Evolutionary conservation across 1,140 invertebrate genomes (phyloP).

Genomic region (Pogonognathellus flavescens): DNA sequence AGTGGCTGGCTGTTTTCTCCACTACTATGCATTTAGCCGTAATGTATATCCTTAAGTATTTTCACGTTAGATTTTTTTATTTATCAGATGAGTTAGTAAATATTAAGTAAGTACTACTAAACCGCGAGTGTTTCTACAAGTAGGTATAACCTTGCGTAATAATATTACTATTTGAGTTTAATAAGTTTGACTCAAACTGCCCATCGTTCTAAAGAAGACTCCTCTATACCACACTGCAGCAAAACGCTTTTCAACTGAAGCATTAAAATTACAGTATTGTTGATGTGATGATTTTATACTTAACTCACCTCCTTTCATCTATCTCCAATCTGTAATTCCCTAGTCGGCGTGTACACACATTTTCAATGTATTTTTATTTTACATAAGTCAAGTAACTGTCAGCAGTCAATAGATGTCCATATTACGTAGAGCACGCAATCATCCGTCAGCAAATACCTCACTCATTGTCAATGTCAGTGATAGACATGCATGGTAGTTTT

Average conservation of each 20-base stretch:
- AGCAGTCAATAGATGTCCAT: not conserved
- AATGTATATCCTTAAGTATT: too few relatives aligned
- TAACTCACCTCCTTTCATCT: not conserved
- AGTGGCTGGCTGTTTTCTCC: not conserved
- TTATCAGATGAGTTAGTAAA: not conserved
- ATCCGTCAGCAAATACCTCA: too few relatives aligned
- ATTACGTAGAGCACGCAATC: not conserved
- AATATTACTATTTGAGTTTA: too few relatives aligned
- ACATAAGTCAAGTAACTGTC: not conserved
- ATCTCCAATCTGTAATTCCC: not conserved
- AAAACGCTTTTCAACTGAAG: too few relatives aligned
- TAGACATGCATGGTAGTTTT: too few relatives aligned
- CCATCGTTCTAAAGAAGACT: too few relatives aligned
- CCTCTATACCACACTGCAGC: too few relatives aligned
- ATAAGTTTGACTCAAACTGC: too few relatives aligned
- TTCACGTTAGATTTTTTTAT: too few relatives aligned
- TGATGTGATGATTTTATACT: conserved; percentile 43
- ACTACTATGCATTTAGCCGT: not conserved
- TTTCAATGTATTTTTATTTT: not conserved
- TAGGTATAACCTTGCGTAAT: too few relatives aligned
- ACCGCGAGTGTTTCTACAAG: too few relatives aligned
- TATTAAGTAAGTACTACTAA: not conserved
- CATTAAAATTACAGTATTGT: conserved; percentile 26
- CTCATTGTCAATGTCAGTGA: too few relatives aligned
- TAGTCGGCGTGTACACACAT: not conserved